phyloP scores from a whole-genome alignment of 1,140 invertebrate genomes.

The Drosophila mayri region DNA sequence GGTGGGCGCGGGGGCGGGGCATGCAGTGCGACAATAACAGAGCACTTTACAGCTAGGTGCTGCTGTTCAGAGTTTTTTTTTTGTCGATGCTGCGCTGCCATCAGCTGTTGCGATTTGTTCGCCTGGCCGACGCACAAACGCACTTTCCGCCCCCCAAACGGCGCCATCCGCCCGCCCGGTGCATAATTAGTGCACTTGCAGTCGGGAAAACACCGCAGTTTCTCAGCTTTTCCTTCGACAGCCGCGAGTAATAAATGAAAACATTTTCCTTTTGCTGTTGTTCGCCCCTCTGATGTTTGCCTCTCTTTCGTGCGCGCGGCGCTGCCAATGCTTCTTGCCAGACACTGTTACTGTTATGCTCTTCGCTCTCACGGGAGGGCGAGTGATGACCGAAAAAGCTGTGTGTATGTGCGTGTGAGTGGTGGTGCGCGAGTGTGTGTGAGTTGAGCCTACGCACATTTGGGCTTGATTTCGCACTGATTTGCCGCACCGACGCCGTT shows the following conservation, averaged over 20 bases:
- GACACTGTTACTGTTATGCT: conserved; percentile 76
- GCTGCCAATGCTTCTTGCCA: conserved; percentile 46
- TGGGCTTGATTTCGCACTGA: conserved; percentile 47
- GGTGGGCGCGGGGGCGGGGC: conserved; percentile 49
- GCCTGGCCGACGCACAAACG: conserved; percentile 50
- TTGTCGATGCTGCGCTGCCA: conserved; percentile 53
- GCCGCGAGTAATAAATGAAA: conserved; percentile 66
- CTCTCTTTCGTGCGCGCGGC: conserved; percentile 63
- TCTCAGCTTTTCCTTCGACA: conserved; percentile 55
- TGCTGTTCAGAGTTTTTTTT: conserved; percentile 32
- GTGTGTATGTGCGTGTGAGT: conserved; percentile 54
- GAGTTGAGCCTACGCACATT: conserved; percentile 44
- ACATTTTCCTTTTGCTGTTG: conserved; percentile 78
- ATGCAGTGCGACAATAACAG: conserved; percentile 66
- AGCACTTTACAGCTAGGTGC: conserved; percentile 44
- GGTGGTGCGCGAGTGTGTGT: conserved; percentile 15
- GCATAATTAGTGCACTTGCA: conserved; percentile 62
- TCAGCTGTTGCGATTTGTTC: conserved; percentile 76
- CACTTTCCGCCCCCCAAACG: conserved; percentile 45
- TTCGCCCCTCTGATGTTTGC: conserved; percentile 61
- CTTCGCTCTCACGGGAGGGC: conserved; percentile 67
- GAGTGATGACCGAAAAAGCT: conserved; percentile 74
- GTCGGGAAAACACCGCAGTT: conserved; percentile 14
- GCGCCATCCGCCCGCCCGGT: conserved; percentile 28
- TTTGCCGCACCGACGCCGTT: conserved; percentile 61